Percentiles rank a stretch among this genome's conserved stretches.
Evolutionary conservation across 2,797 vertebrate genomes (phyloP).

Genomic region (Fistularia commersonii): DNA sequence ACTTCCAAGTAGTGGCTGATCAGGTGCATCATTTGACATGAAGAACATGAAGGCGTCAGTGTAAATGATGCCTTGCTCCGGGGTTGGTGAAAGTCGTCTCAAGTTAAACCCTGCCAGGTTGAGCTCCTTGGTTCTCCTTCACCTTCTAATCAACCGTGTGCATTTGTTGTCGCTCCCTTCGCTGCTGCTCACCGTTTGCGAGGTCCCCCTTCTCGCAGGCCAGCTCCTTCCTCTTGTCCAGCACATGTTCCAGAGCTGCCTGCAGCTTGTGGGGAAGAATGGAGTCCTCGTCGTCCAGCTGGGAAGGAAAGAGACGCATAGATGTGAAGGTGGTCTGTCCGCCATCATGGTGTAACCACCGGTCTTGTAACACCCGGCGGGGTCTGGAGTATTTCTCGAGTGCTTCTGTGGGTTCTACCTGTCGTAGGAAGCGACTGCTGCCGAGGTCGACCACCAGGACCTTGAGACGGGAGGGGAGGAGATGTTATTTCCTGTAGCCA

Average conservation of each 20-base stretch:
- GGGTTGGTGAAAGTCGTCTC: too few relatives aligned
- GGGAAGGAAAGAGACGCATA: slow-evolving; percentile 15
- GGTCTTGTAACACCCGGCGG: background rate
- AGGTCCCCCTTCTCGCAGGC: slow-evolving; percentile 83
- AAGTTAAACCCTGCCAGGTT: background rate
- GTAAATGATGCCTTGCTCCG: too few relatives aligned
- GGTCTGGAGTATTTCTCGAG: background rate
- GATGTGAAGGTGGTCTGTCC: slow-evolving; percentile 1
- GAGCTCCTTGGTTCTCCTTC: too few relatives aligned
- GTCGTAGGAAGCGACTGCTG: slow-evolving; percentile 90
- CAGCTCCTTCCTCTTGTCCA: slow-evolving; percentile 92
- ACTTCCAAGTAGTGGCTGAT: too few relatives aligned
- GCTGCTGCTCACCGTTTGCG: slow-evolving; percentile 63
- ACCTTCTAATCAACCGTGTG: too few relatives aligned
- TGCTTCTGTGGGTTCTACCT: slow-evolving; percentile 73
- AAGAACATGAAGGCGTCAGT: too few relatives aligned
- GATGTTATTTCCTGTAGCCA: slow-evolving; percentile 65
- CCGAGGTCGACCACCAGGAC: slow-evolving; percentile 95
- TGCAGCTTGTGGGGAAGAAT: slow-evolving; percentile 97
- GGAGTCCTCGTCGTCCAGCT: slow-evolving; percentile 97
- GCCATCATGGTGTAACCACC: background rate
- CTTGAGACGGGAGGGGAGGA: slow-evolving; percentile 63
- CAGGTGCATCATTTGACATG: too few relatives aligned
- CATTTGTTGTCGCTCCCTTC: too few relatives aligned
- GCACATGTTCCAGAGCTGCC: slow-evolving; percentile 88